Percentiles rank a stretch among this genome's conserved stretches.
Conservation (phyloP, 2,113 vertebrate species). For the Caranx ignobilis region DNA sequence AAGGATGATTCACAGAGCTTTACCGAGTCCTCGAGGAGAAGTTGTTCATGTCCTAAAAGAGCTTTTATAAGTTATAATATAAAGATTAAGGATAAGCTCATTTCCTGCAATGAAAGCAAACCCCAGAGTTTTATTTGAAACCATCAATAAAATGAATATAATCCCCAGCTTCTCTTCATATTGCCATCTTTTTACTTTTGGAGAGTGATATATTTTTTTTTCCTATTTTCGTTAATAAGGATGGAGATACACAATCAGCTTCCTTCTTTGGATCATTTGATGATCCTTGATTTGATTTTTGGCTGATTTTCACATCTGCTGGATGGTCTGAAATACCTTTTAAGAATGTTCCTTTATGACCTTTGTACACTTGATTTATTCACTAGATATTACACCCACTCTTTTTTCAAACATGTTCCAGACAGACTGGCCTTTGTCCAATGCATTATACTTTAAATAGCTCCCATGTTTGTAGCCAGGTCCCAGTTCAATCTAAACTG, state of each 20-base stretch:
- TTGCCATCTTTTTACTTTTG: constrained; percentile 3
- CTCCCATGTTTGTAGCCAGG: background rate
- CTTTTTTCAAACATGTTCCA: constrained; percentile 1
- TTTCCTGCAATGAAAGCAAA: constrained; percentile 20
- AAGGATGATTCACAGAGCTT: constrained; percentile 8
- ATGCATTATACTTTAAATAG: constrained; percentile 17
- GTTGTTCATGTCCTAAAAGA: constrained; percentile 5
- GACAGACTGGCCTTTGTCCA: background rate
- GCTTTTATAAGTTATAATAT: constrained; percentile 3
- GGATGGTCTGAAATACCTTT: background rate
- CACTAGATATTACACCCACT: background rate
- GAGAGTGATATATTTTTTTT: background rate
- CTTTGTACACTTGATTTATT: constrained; percentile 9
- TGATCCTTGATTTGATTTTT: background rate
- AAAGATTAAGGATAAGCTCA: constrained; percentile 31
- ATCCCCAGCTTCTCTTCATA: background rate
- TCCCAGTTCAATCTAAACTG: constrained; percentile 17
- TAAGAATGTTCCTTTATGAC: constrained; percentile 3
- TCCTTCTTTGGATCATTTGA: background rate
- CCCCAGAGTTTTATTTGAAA: constrained; percentile 23
- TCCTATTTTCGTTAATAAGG: background rate
- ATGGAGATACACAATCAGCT: constrained; percentile 3
- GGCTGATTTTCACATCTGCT: background rate
- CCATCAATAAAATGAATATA: constrained; percentile 14
- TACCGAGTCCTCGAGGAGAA: constrained; percentile 19